Conservation (phyloP, 2,888 invertebrate species). For the Cataglyphis rosenhaueri region DNA sequence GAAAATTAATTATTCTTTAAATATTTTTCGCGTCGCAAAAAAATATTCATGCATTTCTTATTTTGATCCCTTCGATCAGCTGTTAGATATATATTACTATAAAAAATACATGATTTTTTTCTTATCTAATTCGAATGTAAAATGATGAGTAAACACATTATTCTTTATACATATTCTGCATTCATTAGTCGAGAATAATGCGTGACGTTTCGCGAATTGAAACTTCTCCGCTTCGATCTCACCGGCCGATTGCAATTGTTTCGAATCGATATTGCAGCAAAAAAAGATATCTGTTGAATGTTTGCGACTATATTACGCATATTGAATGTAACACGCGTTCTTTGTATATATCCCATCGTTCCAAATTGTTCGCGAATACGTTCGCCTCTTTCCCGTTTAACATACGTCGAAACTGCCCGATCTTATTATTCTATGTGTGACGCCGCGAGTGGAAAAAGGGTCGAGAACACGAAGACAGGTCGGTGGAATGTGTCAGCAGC, state of each 20-base stretch:
- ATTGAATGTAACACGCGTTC: not conserved
- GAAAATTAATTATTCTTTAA: slow-evolving; percentile 43
- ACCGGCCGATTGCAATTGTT: not conserved
- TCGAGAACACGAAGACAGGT: slow-evolving; percentile 46
- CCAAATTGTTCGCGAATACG: slow-evolving; percentile 32
- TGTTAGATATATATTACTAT: not conserved
- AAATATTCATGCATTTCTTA: slow-evolving; percentile 4
- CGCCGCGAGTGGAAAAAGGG: slow-evolving; percentile 20
- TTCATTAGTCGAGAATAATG: not conserved
- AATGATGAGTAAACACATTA: not conserved
- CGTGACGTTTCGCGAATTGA: slow-evolving; percentile 2
- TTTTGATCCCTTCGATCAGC: not conserved
- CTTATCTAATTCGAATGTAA: not conserved
- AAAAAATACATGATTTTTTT: not conserved
- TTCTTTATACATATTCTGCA: not conserved
- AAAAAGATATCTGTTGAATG: slow-evolving; percentile 29
- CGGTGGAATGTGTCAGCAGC: slow-evolving; percentile 74
- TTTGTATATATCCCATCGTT: not conserved
- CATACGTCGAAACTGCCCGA: slow-evolving; percentile 56
- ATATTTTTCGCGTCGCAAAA: slow-evolving; percentile 44
- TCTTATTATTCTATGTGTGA: slow-evolving; percentile 71
- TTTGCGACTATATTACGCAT: not conserved
- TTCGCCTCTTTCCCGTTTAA: slow-evolving; percentile 24
- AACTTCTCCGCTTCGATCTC: not conserved
- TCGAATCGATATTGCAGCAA: slow-evolving; percentile 29